Evolutionary conservation across 2,113 vertebrate genomes (phyloP).

Genomic region (Regulus satrapa): DNA sequence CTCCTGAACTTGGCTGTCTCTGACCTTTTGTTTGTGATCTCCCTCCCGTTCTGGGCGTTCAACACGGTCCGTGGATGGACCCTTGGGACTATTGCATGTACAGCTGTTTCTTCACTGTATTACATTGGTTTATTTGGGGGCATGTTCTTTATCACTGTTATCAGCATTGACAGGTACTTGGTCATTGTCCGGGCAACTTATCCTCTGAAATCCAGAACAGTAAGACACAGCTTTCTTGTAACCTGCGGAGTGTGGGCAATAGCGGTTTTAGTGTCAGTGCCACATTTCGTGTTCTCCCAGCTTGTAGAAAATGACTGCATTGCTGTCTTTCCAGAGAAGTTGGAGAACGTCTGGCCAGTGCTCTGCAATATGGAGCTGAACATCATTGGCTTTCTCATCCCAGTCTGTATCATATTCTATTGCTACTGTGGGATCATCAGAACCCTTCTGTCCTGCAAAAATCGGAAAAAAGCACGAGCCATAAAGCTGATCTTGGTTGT

Average conservation of each 20-base stretch:
- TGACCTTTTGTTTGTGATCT: constrained; percentile 82
- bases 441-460: constrained; percentile 81
- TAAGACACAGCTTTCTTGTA: constrained; percentile 67
- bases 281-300: constrained; percentile 77
- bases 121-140: constrained; percentile 82
- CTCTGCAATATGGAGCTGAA: constrained; percentile 77
- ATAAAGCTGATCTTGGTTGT: constrained; percentile 82
- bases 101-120: constrained; percentile 76
- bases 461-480: constrained; percentile 79
- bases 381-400: constrained; percentile 76
- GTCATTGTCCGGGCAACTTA: constrained; percentile 85
- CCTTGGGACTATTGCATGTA: constrained; percentile 78
- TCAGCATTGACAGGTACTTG: constrained; percentile 87
- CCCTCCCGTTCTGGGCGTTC: constrained; percentile 85
- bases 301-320: constrained; percentile 9
- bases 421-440: constrained; percentile 83
- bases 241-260: constrained; percentile 74
- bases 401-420: constrained; percentile 79
- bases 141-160: constrained; percentile 87
- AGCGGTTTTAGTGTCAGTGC: constrained; percentile 78
- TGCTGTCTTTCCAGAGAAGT: constrained; percentile 39
- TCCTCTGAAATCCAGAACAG: constrained; percentile 73
- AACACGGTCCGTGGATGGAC: constrained; percentile 69
- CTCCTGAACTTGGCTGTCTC: constrained; percentile 87
- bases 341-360: constrained; percentile 75